These are phyloP conservation scores for Lissonota sp. DNA, from an alignment of 2,888 invertebrate species.

Conservation along the genomic window DNA sequence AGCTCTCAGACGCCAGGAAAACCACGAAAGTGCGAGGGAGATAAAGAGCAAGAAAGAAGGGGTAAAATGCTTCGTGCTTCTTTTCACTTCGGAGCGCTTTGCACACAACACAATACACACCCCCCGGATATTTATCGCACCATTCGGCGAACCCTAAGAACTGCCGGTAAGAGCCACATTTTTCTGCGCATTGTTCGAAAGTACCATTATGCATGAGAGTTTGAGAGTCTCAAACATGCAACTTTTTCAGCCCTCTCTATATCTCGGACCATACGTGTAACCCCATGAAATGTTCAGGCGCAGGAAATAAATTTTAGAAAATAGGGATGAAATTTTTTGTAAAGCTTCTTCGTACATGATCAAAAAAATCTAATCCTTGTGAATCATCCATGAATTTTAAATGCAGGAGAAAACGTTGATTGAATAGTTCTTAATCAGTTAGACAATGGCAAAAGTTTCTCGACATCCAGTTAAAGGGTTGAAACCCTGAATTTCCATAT, in stretches of 20 bases:
- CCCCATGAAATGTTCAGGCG: too few species aligned
- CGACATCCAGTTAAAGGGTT: too few species aligned
- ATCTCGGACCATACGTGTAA: not conserved
- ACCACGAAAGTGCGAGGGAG: conserved; percentile 21
- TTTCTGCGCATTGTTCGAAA: conserved; percentile 70
- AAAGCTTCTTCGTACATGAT: too few species aligned
- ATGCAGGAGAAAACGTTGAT: too few species aligned
- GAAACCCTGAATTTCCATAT: not conserved
- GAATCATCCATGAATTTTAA: too few species aligned
- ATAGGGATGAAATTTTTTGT: too few species aligned
- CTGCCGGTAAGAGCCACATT: conserved; percentile 73
- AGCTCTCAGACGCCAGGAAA: conserved; percentile 44
- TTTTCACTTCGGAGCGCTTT: conserved; percentile 33
- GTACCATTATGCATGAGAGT: conserved; percentile 59
- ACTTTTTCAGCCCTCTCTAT: conserved; percentile 17
- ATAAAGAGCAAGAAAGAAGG: conserved; percentile 9
- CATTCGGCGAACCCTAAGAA: conserved; percentile 73
- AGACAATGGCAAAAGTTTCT: too few species aligned
- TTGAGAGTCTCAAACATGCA: conserved; percentile 48
- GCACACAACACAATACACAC: conserved; percentile 31
- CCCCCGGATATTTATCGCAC: conserved; percentile 76
- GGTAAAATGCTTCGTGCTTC: not conserved
- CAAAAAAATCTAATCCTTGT: too few species aligned
- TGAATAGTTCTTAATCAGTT: too few species aligned
- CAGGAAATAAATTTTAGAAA: too few species aligned